Base-by-base conservation (phyloP, 2,888 invertebrate species). In the Euplagia quadripunctaria region DNA sequence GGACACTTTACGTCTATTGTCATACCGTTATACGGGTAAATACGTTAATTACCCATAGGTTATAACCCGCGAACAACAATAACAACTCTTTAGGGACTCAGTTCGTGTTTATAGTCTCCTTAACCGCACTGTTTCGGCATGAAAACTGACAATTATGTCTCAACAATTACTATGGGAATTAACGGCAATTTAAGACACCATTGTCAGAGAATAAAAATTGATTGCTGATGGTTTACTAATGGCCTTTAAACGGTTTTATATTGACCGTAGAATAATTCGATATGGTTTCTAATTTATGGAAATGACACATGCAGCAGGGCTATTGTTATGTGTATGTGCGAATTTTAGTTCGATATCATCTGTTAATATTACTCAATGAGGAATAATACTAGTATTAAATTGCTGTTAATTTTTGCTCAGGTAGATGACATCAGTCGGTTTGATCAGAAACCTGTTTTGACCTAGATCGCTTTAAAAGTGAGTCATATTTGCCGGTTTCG, bases 281-380 rank as follows among this genome's bases (percentile, higher is more conserved):
- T 85, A 87, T 87, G 84, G 88, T 89, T 90, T 89, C 86, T 89
- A 89, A 87, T 87, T 87, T 86, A 88, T 86, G 85, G 88, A 80
- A 82, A 74, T 73, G 20, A 72, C 66, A 80, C 78, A 65, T 82
- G 74, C 76, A 78, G 74, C 76, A 78, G 78, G 82, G 78, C 75
- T 79, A 82, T 85, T 85, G 85, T 86, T 79, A 61, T 42, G 17
- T 43, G 52, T 68, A 78, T 77, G 73, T 72, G 73, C 58, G 72
- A 68, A 71, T 76, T 68, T 67, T 64, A 68, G 68, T 31, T 61
- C 70, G 74, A 79, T 83, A 80, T 68, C 41, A 79, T 79, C 73
- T 52, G 43, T 12, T 58, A 72, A 81, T 80, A 71, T 46, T 80
- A 70, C 70, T 73, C 72, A 81, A 82, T 73, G 41, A 68, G 61